Evolutionary conservation across 1,140 invertebrate species (phyloP), one percentile per base, ranked within the genome.

Genomic region (Pectinophora gossypiella): DNA sequence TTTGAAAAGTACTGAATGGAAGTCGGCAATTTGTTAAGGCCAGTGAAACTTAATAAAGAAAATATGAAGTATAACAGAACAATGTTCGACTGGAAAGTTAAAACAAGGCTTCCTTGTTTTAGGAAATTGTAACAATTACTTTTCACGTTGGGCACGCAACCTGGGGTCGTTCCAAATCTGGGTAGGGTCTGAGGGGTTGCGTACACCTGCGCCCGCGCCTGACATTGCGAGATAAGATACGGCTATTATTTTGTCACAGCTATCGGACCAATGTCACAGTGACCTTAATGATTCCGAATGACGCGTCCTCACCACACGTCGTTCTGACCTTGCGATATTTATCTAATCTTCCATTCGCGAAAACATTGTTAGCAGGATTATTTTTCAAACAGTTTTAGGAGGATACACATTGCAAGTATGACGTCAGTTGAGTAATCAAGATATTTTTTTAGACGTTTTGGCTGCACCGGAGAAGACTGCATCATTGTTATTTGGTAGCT

Each of bases 151-250:
- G n/a, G n/a, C n/a, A n/a, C n/a, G n/a, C n/a, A n/a, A n/a, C n/a
- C n/a, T n/a, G n/a, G n/a, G n/a, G n/a, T n/a, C n/a, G n/a, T n/a
- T n/a, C n/a, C n/a, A n/a, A n/a, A n/a, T n/a, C n/a, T n/a, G n/a
- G n/a, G n/a, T n/a, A n/a, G n/a, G n/a, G n/a, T n/a, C n/a, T n/a
- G 27, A 32, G 27, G 72, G 79, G 77, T 82, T 77, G 68, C 54
- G 42, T 50, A 63, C 80, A 79, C 79, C 79, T 83, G 82, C 74
- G 67, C 71, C 79, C 81, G 78, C 70, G 68, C 57, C 56, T 83
- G 76, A 86, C 83, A 77, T 83, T 86, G 81, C 62, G 60, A 80
- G 83, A 86, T 86, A 86, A 86, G 83, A 85, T 82, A 85, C 63
- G 72, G 72, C 68, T 82, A 84, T 85, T 82, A 83, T 86, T 86